These are phyloP conservation scores for Drosophila obscura DNA, from an alignment of 1,140 invertebrate genomes.

Conservation along the genomic window DNA sequence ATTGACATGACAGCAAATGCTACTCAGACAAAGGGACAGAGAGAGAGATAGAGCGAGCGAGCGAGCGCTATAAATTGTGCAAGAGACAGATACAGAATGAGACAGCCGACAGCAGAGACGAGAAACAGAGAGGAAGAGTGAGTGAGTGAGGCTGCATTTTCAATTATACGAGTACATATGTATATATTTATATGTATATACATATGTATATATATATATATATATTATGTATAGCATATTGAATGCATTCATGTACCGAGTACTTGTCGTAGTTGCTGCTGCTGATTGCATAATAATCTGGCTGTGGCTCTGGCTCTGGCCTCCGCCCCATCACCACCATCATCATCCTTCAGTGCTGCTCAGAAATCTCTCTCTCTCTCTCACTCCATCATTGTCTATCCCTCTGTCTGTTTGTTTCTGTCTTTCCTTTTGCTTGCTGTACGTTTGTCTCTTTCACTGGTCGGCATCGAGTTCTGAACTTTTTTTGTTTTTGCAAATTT, in stretches of 20 bases:
- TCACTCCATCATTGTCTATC: not conserved
- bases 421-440: not conserved
- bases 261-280: conserved; percentile 15
- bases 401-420: not conserved
- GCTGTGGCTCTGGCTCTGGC: too few species aligned
- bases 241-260: conserved; percentile 11
- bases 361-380: conserved; percentile 13
- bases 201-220: conserved; percentile 16
- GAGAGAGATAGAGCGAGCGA: not conserved
- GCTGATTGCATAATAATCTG: conserved; percentile 30
- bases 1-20: conserved; percentile 35
- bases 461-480: conserved; percentile 49
- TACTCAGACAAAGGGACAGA: not conserved
- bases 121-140: not conserved
- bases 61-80: not conserved
- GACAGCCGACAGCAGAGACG: not conserved
- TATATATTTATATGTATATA: conserved; percentile 12
- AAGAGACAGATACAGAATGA: not conserved
- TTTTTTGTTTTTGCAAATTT: conserved; percentile 14
- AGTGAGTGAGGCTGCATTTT: conserved; percentile 30
- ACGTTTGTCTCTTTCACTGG: conserved; percentile 4
- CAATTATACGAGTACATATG: conserved; percentile 30
- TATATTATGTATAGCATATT: conserved; percentile 12
- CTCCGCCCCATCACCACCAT: not conserved
- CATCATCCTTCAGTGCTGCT: conserved; percentile 1